These are phyloP conservation scores for Micronycteris hirsuta DNA, from an alignment of 2,113 vertebrate genomes.

Conservation along the genomic window DNA sequence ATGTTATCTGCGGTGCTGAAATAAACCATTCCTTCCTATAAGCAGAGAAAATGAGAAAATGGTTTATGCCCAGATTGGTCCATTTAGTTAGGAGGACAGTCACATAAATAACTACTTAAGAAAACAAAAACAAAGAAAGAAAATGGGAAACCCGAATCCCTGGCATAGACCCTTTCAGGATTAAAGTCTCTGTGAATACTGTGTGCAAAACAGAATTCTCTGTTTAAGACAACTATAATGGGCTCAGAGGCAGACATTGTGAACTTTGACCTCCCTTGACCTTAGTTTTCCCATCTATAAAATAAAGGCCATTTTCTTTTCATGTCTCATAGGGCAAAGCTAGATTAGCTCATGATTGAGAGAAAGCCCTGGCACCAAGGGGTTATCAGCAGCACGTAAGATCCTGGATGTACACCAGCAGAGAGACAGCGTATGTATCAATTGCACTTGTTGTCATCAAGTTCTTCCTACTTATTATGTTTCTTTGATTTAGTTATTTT, in stretches of 20 bases:
- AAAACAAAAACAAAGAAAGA: conserved; percentile 63
- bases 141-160: conserved; percentile 28
- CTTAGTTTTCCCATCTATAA: neutral
- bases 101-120: conserved; percentile 65
- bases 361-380: neutral
- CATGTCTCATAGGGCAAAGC: neutral
- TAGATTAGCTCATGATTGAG: conserved; percentile 30
- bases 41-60: conserved; percentile 73
- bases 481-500: conserved; percentile 20
- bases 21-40: conserved; percentile 58
- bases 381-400: neutral
- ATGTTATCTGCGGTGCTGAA: conserved; percentile 54
- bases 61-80: conserved; percentile 65
- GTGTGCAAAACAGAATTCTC: neutral
- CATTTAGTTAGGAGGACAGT: conserved; percentile 69
- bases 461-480: neutral
- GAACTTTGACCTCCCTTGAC: neutral
- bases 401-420: neutral
- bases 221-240: neutral
- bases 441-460: neutral
- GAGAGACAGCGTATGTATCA: neutral
- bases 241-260: neutral
- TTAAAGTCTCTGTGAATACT: conserved; percentile 5
- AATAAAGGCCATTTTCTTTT: conserved; percentile 6
- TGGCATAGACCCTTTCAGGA: neutral